Percentiles rank a stretch among this genome's conserved stretches.
phyloP scores from a whole-genome alignment of 2,797 vertebrate species.

The Notolabrus celidotus region DNA sequence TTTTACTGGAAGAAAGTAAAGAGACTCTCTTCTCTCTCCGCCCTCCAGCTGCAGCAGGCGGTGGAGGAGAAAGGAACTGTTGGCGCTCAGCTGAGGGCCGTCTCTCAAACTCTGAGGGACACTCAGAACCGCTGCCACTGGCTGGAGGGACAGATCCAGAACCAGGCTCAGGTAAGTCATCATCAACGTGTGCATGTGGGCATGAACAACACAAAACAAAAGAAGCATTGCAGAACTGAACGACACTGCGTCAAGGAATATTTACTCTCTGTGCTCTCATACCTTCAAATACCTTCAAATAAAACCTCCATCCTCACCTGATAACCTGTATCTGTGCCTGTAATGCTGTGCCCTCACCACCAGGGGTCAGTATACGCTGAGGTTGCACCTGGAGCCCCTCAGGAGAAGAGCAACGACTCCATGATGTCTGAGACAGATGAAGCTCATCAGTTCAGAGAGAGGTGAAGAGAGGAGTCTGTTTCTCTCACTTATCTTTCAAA shows the following conservation, averaged over 20 bases:
- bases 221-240: too few relatives aligned
- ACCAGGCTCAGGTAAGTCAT: slow-evolving; percentile 77
- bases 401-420: slow-evolving; percentile 83
- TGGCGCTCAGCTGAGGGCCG: slow-evolving; percentile 84
- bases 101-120: slow-evolving; percentile 89
- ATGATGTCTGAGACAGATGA: slow-evolving; percentile 80
- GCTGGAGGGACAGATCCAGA: slow-evolving; percentile 84
- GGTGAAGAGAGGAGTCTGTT: slow-evolving; percentile 80
- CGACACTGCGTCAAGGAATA: too few relatives aligned
- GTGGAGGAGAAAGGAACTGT: slow-evolving; percentile 86
- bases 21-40: background rate
- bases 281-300: too few relatives aligned
- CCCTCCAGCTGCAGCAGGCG: slow-evolving; percentile 83
- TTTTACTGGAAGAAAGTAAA: too few relatives aligned
- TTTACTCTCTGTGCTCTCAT: too few relatives aligned
- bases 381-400: slow-evolving; percentile 91
- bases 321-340: background rate
- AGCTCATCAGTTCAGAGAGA: slow-evolving; percentile 82
- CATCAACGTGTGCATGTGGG: background rate
- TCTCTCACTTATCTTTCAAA: background rate
- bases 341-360: slow-evolving; percentile 30
- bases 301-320: too few relatives aligned
- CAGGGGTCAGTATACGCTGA: slow-evolving; percentile 83
- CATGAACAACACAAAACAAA: too few relatives aligned
- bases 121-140: slow-evolving; percentile 87